Evolutionary conservation across 2,888 invertebrate genomes (phyloP).

Genomic region (Diadegma fenestrale): DNA sequence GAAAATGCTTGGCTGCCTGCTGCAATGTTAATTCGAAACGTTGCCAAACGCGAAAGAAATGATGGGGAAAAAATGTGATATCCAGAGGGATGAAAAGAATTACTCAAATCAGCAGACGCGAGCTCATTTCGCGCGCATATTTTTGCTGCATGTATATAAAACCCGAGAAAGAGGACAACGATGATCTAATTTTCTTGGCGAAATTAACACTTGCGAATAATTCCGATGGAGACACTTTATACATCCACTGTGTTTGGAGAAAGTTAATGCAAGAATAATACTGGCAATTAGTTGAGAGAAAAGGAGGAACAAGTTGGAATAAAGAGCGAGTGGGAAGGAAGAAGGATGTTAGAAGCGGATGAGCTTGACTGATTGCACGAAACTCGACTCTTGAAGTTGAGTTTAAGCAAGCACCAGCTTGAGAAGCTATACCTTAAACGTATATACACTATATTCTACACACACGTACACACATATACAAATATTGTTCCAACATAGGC

Average conservation of each 20-base stretch:
- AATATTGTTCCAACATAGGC: conserved; percentile 7
- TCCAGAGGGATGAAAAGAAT: conserved; percentile 53
- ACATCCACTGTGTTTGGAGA: conserved; percentile 18
- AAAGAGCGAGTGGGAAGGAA: neutral
- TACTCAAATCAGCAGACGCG: conserved; percentile 46
- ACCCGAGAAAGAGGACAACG: neutral
- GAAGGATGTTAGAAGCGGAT: conserved; percentile 17
- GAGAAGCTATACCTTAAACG: conserved; percentile 22
- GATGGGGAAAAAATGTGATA: conserved; percentile 28
- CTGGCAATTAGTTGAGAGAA: conserved; percentile 63
- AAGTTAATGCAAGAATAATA: conserved; percentile 67
- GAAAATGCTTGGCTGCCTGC: neutral
- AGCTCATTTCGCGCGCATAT: neutral
- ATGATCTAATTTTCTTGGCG: conserved; percentile 19
- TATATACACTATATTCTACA: neutral
- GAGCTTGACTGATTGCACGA: conserved; percentile 65
- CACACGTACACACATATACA: neutral
- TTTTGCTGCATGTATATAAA: too few species aligned
- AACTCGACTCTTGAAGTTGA: conserved; percentile 62
- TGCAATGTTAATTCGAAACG: conserved; percentile 54
- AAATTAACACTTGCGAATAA: conserved; percentile 30
- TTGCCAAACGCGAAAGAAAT: conserved; percentile 57
- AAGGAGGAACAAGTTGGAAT: conserved; percentile 18
- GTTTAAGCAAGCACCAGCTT: conserved; percentile 59
- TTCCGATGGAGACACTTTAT: conserved; percentile 3